Base-by-base conservation (phyloP, 2,113 vertebrate genomes). In the Oriolus oriolus region DNA sequence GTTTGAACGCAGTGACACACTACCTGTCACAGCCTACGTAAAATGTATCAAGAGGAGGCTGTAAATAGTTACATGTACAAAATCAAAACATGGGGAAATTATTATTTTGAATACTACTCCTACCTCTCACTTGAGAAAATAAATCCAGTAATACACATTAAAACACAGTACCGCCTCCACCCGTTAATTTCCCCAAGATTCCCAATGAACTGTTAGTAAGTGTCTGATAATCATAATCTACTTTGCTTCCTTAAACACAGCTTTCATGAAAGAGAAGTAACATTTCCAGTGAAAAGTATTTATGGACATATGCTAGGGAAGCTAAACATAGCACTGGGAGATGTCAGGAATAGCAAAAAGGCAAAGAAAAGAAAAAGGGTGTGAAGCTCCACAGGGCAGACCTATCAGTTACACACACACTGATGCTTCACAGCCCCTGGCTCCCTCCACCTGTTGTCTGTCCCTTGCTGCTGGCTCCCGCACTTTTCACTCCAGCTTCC, bases 371-470 rank as follows among this genome's bases (percentile, higher is more conserved):
- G 22, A n/a, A 57, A 39, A 44, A 12, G 9, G 21, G 73, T 39
- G 39, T 37, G 59, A 93, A 92, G 47, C 71, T 84, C 20, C 70
- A 2, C 33, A 64, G 39, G 3, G 2, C 37, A 69, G 63, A 45
- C 41, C 59, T 80, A 45, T 77, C 85, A 35, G 71, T 80, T 91
- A 88, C 28, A 92, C 45, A 71, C 35, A 59, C 10, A 41, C 22
- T 27, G 77, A 75, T 42, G 50, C 50, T 71, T 71, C 64, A 80
- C 82, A 71, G 19, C 56, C n/a, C 30, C 80, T 6, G 18, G 9
- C 52, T 87, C 49, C 73, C 65, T 89, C 89, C 74, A 87, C 91
- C 89, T 82, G 73, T 78, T 84, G 89, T 89, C 60, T 49, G 69
- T 23, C 64, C 3, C 0, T 66, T 78, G 73, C 35, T 4, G 5